These are phyloP conservation scores for Myopa testacea DNA, from an alignment of 2,888 invertebrate species.

Conservation along the genomic window DNA sequence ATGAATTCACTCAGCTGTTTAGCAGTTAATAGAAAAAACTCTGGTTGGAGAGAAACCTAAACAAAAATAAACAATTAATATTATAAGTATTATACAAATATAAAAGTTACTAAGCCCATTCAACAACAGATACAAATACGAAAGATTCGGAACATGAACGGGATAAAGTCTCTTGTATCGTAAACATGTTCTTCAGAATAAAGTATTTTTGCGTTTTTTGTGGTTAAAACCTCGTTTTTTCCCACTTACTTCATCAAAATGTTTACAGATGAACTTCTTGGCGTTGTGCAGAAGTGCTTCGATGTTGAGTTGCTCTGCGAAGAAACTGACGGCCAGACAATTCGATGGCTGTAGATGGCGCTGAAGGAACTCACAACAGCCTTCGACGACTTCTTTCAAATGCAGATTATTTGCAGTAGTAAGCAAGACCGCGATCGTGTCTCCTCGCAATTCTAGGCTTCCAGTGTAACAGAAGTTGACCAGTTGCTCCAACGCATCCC, in stretches of 20 bases:
- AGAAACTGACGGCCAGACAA: not conserved
- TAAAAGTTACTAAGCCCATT: too few relatives aligned
- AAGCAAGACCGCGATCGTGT: not conserved
- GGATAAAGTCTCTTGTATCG: too few relatives aligned
- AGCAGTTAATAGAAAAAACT: not conserved
- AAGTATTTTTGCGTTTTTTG: too few relatives aligned
- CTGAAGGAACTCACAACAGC: not conserved
- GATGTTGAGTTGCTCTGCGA: not conserved
- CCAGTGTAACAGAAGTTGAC: not conserved
- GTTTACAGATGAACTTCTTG: not conserved
- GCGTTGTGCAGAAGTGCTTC: not conserved
- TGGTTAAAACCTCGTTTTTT: too few relatives aligned
- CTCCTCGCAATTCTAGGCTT: not conserved
- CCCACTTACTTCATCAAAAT: not conserved
- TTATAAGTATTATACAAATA: too few relatives aligned
- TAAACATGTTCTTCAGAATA: too few relatives aligned
- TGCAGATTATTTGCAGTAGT: not conserved
- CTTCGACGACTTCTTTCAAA: not conserved
- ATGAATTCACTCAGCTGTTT: not conserved
- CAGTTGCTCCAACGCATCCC: too few relatives aligned
- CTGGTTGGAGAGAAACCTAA: not conserved
- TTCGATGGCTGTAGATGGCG: not conserved
- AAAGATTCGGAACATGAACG: too few relatives aligned
- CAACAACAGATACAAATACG: too few relatives aligned
- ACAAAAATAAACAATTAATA: not conserved